Evolutionary conservation across 2,113 vertebrate genomes (phyloP).

Genomic region (Shinisaurus crocodilurus): DNA sequence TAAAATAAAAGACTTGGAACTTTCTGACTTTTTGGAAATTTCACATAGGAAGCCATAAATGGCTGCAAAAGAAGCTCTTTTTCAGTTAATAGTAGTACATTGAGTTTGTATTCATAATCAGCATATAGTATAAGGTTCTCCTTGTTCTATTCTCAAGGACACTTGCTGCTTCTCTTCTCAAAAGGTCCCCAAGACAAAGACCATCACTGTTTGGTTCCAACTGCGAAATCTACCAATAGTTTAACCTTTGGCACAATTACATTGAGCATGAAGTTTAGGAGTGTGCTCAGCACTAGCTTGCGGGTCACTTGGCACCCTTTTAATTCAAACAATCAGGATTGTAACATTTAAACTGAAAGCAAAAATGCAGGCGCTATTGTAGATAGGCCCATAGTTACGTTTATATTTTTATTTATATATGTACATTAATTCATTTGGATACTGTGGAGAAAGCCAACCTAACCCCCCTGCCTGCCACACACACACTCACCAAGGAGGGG

Average conservation of each 20-base stretch:
- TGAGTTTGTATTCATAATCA: constrained; percentile 44
- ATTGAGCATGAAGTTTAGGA: rapidly evolving
- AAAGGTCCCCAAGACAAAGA: constrained; percentile 61
- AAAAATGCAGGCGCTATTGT: not conserved
- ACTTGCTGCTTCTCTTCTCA: constrained; percentile 49
- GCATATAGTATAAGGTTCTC: constrained; percentile 49
- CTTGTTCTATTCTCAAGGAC: constrained; percentile 71
- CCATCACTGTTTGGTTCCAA: constrained; percentile 52
- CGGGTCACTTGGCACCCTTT: not conserved
- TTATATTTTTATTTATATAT: not conserved
- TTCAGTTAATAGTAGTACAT: not conserved
- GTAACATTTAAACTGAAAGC: not conserved
- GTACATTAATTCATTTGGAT: not conserved
- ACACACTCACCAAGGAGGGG: too few relatives aligned
- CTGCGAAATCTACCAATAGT: constrained; percentile 56
- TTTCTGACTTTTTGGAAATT: not conserved
- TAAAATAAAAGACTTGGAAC: not conserved
- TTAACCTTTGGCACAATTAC: constrained; percentile 66
- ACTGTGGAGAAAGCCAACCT: too few relatives aligned
- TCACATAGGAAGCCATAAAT: too few relatives aligned
- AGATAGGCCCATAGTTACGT: not conserved
- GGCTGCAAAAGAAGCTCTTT: rapidly evolving
- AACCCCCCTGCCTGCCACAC: too few relatives aligned
- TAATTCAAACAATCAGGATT: not conserved
- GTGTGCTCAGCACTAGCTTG: not conserved